Conservation (phyloP, 1,140 invertebrate genomes). For the Drosophila ambigua region DNA sequence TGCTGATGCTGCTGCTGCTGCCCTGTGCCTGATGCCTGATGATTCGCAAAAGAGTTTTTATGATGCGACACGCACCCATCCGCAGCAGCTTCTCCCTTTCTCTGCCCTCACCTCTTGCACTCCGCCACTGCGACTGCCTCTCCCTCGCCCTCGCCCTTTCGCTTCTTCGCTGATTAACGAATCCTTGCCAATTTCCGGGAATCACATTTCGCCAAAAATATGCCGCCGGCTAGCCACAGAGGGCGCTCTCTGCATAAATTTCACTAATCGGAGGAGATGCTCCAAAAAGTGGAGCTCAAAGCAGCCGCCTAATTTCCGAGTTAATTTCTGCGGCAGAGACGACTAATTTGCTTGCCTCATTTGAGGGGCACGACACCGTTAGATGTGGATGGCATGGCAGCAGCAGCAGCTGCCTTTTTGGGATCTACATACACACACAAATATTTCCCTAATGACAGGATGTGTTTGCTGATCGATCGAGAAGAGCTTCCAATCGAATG, state of each 20-base stretch:
- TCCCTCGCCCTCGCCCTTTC: neutral
- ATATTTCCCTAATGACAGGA: slow-evolving; percentile 80
- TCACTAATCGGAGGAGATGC: slow-evolving; percentile 37
- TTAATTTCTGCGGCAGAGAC: slow-evolving; percentile 49
- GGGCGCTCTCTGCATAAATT: slow-evolving; percentile 68
- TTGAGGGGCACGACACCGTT: slow-evolving; percentile 58
- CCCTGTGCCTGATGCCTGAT: slow-evolving; percentile 40
- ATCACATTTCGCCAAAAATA: slow-evolving; percentile 59
- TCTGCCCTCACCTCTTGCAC: neutral
- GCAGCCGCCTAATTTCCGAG: slow-evolving; percentile 55
- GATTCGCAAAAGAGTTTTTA: slow-evolving; percentile 82
- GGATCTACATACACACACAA: slow-evolving; percentile 78
- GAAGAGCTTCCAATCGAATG: neutral
- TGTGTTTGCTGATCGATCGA: slow-evolving; percentile 43
- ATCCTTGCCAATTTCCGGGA: slow-evolving; percentile 82
- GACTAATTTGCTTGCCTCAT: slow-evolving; percentile 51
- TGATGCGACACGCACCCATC: slow-evolving; percentile 41
- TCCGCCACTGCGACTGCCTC: slow-evolving; percentile 1
- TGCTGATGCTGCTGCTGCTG: slow-evolving; percentile 8
- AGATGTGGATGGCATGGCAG: slow-evolving; percentile 18
- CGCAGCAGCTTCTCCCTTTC: slow-evolving; percentile 19
- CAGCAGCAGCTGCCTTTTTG: slow-evolving; percentile 30
- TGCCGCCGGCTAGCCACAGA: slow-evolving; percentile 63
- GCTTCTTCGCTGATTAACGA: slow-evolving; percentile 20
- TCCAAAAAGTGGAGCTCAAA: slow-evolving; percentile 29